Evolutionary conservation across 2,797 vertebrate species (phyloP), one percentile per base, ranked within the genome.

Genomic region (Melopsittacus undulatus): DNA sequence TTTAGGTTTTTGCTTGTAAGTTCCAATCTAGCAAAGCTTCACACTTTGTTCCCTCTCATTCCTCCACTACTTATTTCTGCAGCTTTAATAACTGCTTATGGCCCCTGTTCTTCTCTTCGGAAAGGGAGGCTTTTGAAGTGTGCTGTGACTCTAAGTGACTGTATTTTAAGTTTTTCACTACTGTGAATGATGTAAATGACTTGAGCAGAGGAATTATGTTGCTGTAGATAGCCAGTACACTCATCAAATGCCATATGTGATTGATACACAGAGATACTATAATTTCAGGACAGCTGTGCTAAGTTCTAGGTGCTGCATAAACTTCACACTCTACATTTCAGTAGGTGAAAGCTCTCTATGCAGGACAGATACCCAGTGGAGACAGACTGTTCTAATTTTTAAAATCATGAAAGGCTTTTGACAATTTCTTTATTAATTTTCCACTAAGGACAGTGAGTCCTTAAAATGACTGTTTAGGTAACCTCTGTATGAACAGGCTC

Each of bases 381-480:
- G 88, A 95, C 70, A 75, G 78, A 69, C 43, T 92, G 81, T 83
- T 97, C 94, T 93, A 89, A 96, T 96, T 97, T 96, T 96, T 95
- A 72, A 96, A 78, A 57, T 69, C 76, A 19, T 96, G 87, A 91
- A 91, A 96, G 83, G 56, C 95, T 97, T 97, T 97, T 96, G 91
- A 95, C 93, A 96, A 87, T 94, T 90, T 83, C 46, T 93, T 49
- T 92, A 95, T 95, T 97, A 95, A 95, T 97, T 97, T 97, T 97
- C 93, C 83, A 87, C 92, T 91, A 90, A 97, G 95, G 94, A 97
- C 88, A 94, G 48, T 4, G 57, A 97, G 87, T 97, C 84, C 97
- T 97, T 97, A 97, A 96, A 98, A 97, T 97, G 97, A 97, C 95
- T 94, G 86, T 97, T 97, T 96, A 96, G 96, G 90, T 97, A 97